A percentile compares a stretch with the other conserved stretches of the same genome.
Conservation (phyloP, 2,888 invertebrate species). For the Noctuana brunneofusca region DNA sequence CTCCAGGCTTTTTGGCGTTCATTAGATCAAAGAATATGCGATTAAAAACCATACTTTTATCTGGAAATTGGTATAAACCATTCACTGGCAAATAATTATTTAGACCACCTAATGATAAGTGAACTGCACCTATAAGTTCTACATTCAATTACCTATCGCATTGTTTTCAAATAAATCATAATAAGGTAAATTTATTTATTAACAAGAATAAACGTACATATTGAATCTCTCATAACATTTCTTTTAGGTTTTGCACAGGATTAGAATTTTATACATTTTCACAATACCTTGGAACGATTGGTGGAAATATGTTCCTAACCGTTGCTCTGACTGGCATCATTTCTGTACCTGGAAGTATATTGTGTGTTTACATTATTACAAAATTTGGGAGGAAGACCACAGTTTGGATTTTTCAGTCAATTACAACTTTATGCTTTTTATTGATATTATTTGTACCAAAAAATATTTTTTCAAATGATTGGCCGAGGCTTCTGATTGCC, state of each 20-base stretch:
- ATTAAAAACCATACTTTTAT: conserved; percentile 72
- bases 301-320: conserved; percentile 79
- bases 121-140: too few species aligned
- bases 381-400: conserved; percentile 78
- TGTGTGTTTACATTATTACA: conserved; percentile 76
- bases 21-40: conserved; percentile 77
- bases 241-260: conserved; percentile 80
- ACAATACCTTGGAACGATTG: conserved; percentile 82
- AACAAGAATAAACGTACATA: too few species aligned
- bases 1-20: conserved; percentile 68
- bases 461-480: conserved; percentile 69
- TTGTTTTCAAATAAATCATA: too few species aligned
- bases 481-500: conserved; percentile 82
- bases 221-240: background rate
- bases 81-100: too few species aligned
- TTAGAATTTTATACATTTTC: conserved; percentile 83
- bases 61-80: conserved; percentile 82
- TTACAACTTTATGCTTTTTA: conserved; percentile 77
- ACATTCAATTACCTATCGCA: too few species aligned
- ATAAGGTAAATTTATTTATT: too few species aligned
- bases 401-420: conserved; percentile 70
- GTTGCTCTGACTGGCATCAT: conserved; percentile 80
- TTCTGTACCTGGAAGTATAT: conserved; percentile 78
- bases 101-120: background rate
- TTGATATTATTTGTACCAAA: conserved; percentile 75